Percentiles rank a stretch among this genome's conserved stretches.
These are phyloP conservation scores for Stigmatopora nigra DNA, from an alignment of 2,113 vertebrate genomes.

Conservation along the genomic window DNA sequence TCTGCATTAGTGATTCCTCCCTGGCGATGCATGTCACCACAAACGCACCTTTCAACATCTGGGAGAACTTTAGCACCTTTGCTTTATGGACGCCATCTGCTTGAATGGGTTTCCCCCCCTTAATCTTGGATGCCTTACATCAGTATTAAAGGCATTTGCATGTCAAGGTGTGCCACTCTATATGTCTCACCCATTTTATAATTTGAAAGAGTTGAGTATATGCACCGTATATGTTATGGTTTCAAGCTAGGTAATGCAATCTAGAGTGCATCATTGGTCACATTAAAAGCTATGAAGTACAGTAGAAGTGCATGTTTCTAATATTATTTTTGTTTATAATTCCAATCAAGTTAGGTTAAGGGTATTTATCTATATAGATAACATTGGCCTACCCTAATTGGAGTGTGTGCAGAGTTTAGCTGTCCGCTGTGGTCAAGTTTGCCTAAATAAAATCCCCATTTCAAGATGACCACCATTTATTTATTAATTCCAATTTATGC, in stretches of 20 bases:
- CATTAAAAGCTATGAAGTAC: neutral
- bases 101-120: conserved; percentile 32
- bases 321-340: neutral
- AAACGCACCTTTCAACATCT: conserved; percentile 57
- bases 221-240: neutral
- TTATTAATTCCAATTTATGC: too few relatives aligned
- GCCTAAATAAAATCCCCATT: too few relatives aligned
- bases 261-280: neutral
- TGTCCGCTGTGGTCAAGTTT: too few relatives aligned
- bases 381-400: too few relatives aligned
- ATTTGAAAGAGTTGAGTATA: conserved; percentile 18
- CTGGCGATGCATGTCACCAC: conserved; percentile 55
- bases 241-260: neutral
- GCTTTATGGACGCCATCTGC: conserved; percentile 64
- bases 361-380: neutral
- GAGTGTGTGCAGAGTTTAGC: too few relatives aligned
- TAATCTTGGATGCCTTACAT: conserved; percentile 56
- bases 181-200: conserved; percentile 36
- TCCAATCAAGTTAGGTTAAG: neutral
- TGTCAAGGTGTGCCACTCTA: conserved; percentile 44
- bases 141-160: conserved; percentile 58
- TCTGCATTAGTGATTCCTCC: conserved; percentile 52
- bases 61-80: conserved; percentile 50
- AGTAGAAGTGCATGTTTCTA: neutral
- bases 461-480: too few relatives aligned